These are phyloP conservation scores for Himantopus leucocephalus DNA, from an alignment of 2,113 vertebrate species.

Conservation along the genomic window DNA sequence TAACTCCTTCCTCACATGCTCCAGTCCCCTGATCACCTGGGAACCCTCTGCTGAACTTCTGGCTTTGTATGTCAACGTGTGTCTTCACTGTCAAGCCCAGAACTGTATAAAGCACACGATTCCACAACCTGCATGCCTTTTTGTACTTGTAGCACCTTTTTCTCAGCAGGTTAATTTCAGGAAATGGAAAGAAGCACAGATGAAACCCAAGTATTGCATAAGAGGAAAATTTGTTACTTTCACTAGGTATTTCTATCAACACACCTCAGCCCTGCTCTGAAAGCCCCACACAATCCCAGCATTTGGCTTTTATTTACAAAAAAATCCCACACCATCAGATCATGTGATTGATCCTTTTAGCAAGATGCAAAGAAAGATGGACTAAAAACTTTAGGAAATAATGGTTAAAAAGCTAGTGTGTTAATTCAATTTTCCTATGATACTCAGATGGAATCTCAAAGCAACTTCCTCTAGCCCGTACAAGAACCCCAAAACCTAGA, in stretches of 20 bases:
- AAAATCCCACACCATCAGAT: background rate
- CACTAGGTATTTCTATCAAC: background rate
- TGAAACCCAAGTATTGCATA: background rate
- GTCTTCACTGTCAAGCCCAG: accelerated
- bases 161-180: background rate
- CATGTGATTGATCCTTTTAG: background rate
- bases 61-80: background rate
- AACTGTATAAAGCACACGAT: accelerated
- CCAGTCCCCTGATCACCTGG: background rate
- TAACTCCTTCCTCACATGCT: background rate
- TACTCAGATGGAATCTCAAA: background rate
- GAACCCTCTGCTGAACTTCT: background rate
- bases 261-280: background rate
- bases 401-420: background rate
- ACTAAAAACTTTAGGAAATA: background rate
- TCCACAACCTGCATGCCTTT: background rate
- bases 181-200: background rate
- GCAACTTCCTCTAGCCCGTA: background rate
- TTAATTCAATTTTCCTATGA: background rate
- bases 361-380: background rate
- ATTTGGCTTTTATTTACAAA: background rate
- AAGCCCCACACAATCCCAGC: background rate
- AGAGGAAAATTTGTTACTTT: background rate
- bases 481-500: background rate
- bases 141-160: background rate